Conservation (phyloP, 1,140 invertebrate species). For the Drosophila equinoxialis region DNA sequence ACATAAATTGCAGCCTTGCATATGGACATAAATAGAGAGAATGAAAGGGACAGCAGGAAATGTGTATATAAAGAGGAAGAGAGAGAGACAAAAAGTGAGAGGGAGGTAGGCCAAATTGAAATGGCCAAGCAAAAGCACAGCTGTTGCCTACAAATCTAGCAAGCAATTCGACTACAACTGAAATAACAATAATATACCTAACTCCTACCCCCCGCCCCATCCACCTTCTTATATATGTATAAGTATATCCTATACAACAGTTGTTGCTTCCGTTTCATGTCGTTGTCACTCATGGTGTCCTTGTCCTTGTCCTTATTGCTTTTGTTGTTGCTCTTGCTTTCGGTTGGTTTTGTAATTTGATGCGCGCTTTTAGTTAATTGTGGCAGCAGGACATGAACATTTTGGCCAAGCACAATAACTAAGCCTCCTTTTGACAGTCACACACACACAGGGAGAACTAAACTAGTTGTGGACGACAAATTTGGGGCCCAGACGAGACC, state of each 20-base stretch:
- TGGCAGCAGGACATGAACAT: slow-evolving; percentile 78
- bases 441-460: background rate
- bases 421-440: slow-evolving; percentile 50
- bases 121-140: slow-evolving; percentile 70
- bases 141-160: slow-evolving; percentile 76
- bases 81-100: slow-evolving; percentile 20
- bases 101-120: slow-evolving; percentile 42
- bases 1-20: slow-evolving; percentile 77
- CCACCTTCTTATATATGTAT: slow-evolving; percentile 10
- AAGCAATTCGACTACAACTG: slow-evolving; percentile 68
- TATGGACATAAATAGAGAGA: background rate
- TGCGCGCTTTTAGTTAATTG: slow-evolving; percentile 81
- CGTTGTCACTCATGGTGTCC: slow-evolving; percentile 59
- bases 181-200: slow-evolving; percentile 70
- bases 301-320: slow-evolving; percentile 35
- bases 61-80: background rate
- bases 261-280: slow-evolving; percentile 77
- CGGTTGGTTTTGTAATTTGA: slow-evolving; percentile 77
- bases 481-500: background rate
- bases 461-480: background rate
- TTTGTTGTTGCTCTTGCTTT: slow-evolving; percentile 37
- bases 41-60: background rate
- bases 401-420: slow-evolving; percentile 68
- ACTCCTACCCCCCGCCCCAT: slow-evolving; percentile 6
- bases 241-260: slow-evolving; percentile 37